Evolutionary conservation across 92 coral and sea anemone genomes (phyloP).

Genomic region (Plumapathes pennacea): DNA sequence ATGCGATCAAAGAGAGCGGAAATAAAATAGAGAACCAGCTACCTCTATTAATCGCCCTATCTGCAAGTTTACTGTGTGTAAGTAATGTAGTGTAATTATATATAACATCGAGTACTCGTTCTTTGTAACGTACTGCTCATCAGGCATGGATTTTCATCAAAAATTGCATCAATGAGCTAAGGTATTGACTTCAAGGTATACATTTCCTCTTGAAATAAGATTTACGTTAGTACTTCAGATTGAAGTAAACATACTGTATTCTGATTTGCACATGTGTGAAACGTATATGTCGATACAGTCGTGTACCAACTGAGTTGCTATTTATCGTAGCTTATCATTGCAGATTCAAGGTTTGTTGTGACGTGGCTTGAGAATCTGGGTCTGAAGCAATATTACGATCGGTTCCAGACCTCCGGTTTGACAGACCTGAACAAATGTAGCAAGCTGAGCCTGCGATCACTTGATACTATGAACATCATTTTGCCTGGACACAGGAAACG

Average conservation of each 20-base stretch:
- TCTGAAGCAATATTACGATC: conserved; percentile 36
- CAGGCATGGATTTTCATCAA: no score
- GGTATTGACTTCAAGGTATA: no score
- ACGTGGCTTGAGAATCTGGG: conserved; percentile 54
- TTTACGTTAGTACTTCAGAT: conserved; percentile 5
- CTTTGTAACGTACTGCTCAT: no score
- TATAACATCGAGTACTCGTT: no score
- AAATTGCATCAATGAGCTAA: no score
- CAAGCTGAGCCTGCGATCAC: conserved; percentile 14
- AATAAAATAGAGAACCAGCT: no score
- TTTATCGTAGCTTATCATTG: not conserved
- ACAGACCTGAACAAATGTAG: conserved; percentile 20
- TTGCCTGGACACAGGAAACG: conserved; percentile 52
- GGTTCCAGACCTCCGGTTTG: conserved; percentile 42
- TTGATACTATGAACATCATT: conserved; percentile 12
- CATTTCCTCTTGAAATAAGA: conserved; percentile 9
- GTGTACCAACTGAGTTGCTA: not conserved
- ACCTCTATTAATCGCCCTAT: no score
- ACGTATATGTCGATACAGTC: not conserved
- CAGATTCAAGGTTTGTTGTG: conserved; percentile 27
- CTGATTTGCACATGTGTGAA: not conserved
- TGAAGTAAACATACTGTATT: not conserved
- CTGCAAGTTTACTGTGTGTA: no score
- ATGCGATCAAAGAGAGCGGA: no score
- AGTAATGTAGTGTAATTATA: no score